Base-by-base conservation (phyloP, 2,888 invertebrate species). In the Plebejus argus region DNA sequence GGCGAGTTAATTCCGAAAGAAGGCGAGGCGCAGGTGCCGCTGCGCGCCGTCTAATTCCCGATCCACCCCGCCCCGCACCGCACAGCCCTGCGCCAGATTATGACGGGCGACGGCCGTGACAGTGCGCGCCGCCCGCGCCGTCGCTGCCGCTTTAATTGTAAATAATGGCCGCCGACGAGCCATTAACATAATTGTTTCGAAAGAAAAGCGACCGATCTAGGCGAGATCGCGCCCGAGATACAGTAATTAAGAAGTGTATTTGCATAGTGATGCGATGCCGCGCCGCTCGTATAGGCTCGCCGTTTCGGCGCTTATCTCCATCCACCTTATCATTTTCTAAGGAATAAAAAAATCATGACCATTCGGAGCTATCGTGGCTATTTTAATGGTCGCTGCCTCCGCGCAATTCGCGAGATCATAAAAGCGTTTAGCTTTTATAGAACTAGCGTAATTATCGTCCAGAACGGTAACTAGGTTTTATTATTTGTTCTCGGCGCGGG, bases 1-100 rank as follows among this genome's bases (percentile, higher is more conserved):
- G 84, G 84, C 82, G 90, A 92, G 93, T 92, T 93, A 92, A 93
- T 93, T 91, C 91, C 87, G 90, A 92, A 93, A 92, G 92, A 93
- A 89, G 87, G 85, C 88, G 88, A 85, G 91, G 85, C 90, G 90
- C 93, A 93, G 93, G 93, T 93, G 92, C 85, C 82, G 61, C 20
- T 23, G 61, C 18, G 53, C 12, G 58, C 58, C n/a, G 66, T 12
- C 28, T 66, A 66, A 66, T 66, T 28, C 66, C 66, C 28, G 28
- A 28, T 66, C 61, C 15, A 4, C 15, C 28, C 18, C 28, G 61
- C 23, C 4, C 58, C 58, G 58, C 58, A 18, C 56, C 28, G 66
- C 20, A 23, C 87, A 89, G 88, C 88, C 88, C 85, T 85, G 84
- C 86, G 86, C 85, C 83, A 88, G 92, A 92, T 92, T 92, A 92